Percentiles rank a stretch among this genome's conserved stretches.
phyloP scores from a whole-genome alignment of 2,113 vertebrate genomes.

The Coryphaenoides rupestris region DNA sequence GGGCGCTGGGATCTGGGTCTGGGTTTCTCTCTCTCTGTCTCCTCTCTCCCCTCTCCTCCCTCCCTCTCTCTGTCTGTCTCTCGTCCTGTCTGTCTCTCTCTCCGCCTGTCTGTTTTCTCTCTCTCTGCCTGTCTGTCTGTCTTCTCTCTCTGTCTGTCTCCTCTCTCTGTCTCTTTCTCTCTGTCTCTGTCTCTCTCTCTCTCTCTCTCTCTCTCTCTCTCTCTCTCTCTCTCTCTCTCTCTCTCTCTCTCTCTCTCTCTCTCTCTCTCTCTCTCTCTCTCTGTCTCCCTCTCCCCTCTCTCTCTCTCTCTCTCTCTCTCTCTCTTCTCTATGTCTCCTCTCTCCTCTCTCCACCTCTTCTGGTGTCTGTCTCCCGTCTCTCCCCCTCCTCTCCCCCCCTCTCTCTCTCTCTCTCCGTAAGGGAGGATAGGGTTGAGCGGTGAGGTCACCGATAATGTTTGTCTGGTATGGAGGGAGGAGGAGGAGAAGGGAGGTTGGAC shows the following conservation, averaged over 20 bases:
- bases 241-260: no score
- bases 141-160: no score
- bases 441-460: constrained; percentile 56
- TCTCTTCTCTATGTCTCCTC: no score
- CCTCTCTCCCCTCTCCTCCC: neutral
- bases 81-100: constrained; percentile 28
- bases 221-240: no score
- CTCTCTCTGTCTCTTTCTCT: no score
- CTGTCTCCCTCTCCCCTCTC: constrained; percentile 17
- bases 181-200: no score
- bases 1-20: no score
- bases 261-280: no score
- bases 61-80: neutral
- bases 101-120: neutral
- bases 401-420: constrained; percentile 17
- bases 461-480: constrained; percentile 45
- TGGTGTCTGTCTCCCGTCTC: constrained; percentile 5
- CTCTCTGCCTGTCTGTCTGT: no score
- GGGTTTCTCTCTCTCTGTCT: no score
- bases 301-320: neutral
- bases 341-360: neutral
- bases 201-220: no score
- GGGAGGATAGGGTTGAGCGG: constrained; percentile 45
- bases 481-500: constrained; percentile 48
- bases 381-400: constrained; percentile 32